Evolutionary conservation across 1,140 invertebrate genomes (phyloP).

Genomic region (Popillia japonica): DNA sequence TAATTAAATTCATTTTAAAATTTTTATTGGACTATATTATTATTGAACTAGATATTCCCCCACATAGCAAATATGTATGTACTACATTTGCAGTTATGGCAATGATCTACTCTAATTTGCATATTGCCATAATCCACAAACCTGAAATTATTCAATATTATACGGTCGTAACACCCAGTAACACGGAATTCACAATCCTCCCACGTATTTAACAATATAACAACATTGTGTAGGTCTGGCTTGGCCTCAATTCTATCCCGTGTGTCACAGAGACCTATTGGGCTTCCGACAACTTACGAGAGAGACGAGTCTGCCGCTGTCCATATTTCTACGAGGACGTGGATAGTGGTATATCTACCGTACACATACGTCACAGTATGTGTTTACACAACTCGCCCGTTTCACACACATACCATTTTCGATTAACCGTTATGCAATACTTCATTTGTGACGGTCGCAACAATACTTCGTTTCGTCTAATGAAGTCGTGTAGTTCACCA

Average conservation of each 20-base stretch:
- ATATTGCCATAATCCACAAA: not conserved
- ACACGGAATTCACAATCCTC: slow-evolving; percentile 17
- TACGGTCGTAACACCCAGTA: slow-evolving; percentile 4
- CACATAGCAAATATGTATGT: no score
- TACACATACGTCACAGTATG: not conserved
- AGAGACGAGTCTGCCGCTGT: not conserved
- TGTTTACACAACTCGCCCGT: not conserved
- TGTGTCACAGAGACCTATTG: slow-evolving; percentile 26
- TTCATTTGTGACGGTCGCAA: not conserved
- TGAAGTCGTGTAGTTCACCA: no score
- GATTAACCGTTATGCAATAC: slow-evolving; percentile 30
- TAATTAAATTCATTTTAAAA: no score
- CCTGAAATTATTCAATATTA: not conserved
- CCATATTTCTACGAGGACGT: not conserved
- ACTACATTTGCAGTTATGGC: not conserved
- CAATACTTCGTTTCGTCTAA: not conserved
- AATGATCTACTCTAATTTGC: not conserved
- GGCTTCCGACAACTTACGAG: slow-evolving; percentile 18
- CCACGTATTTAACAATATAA: slow-evolving; percentile 18
- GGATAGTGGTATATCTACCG: not conserved
- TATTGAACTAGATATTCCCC: no score
- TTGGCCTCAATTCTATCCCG: slow-evolving; percentile 14
- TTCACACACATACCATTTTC: not conserved
- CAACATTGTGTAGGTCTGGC: slow-evolving; percentile 8
- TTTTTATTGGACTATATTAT: no score